Conservation (phyloP, 2,797 vertebrate species). For the Neosilurus hyrtlii region DNA sequence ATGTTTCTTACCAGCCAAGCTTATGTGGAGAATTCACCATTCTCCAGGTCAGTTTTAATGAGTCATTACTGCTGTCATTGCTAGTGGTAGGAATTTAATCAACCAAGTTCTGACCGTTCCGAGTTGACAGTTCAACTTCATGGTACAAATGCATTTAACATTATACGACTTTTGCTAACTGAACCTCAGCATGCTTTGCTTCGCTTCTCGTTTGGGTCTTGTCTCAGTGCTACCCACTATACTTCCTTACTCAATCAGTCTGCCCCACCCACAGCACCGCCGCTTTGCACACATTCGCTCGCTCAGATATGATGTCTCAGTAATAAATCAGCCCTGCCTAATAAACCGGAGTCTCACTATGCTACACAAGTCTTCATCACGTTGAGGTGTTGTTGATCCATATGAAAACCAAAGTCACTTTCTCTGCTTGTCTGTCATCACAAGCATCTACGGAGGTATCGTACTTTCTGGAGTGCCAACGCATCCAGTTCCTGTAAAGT, state of each 20-base stretch:
- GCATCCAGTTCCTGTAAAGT: constrained; percentile 46
- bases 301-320: not conserved
- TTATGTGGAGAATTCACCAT: not conserved
- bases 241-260: not conserved
- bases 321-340: constrained; percentile 28
- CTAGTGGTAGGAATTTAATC: not conserved
- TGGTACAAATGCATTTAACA: not conserved
- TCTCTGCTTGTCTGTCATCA: constrained; percentile 44
- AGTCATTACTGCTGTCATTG: not conserved
- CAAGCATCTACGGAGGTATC: constrained; percentile 35
- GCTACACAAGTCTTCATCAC: not conserved
- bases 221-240: too few species aligned
- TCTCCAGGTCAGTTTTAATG: not conserved
- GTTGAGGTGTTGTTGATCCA: constrained; percentile 18
- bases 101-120: not conserved
- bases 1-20: not conserved
- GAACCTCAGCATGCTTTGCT: too few species aligned
- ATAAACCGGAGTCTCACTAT: constrained; percentile 13
- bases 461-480: constrained; percentile 36
- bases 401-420: constrained; percentile 56
- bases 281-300: not conserved
- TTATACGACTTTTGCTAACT: not conserved
- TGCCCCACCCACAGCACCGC: not conserved
- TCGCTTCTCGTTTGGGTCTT: not conserved
- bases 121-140: not conserved